These are phyloP conservation scores for Apotomis betuletana DNA, from an alignment of 2,888 invertebrate species.

Conservation along the genomic window DNA sequence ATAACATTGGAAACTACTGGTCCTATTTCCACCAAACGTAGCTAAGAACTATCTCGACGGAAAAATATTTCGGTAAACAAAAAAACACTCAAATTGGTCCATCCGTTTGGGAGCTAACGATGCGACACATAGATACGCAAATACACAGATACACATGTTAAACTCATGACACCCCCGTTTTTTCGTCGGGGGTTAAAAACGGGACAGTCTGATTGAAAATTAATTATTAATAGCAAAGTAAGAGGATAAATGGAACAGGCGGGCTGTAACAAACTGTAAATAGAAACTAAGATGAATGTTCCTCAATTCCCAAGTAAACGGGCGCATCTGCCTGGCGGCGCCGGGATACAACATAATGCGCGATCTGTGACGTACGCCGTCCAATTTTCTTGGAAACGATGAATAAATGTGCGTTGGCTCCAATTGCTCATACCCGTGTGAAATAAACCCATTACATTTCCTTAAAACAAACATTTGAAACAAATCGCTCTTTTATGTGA, in stretches of 20 bases:
- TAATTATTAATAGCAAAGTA: conserved; percentile 18
- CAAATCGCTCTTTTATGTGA: too few species aligned
- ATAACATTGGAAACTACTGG: too few species aligned
- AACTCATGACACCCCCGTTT: too few species aligned
- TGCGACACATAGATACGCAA: too few species aligned
- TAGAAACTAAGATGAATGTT: conserved; percentile 29
- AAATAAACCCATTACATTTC: conserved; percentile 8
- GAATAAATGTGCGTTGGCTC: conserved; percentile 7
- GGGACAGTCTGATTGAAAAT: conserved; percentile 20
- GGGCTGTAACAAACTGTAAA: conserved; percentile 28
- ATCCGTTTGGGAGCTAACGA: too few species aligned
- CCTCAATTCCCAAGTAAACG: conserved; percentile 21
- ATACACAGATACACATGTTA: too few species aligned
- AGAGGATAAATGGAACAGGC: conserved; percentile 24
- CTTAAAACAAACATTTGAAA: background rate
- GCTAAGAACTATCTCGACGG: too few species aligned
- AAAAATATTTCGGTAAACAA: too few species aligned
- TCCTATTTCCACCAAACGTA: too few species aligned
- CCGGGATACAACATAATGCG: conserved; percentile 17
- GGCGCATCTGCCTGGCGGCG: conserved; percentile 22
- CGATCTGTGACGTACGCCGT: conserved; percentile 13
- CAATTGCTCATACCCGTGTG: conserved; percentile 4
- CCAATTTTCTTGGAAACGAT: conserved; percentile 24
- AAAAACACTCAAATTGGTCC: too few species aligned
- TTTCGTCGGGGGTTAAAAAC: background rate